Conservation (phyloP, 2,888 invertebrate species). For the Xylocampa areola region DNA sequence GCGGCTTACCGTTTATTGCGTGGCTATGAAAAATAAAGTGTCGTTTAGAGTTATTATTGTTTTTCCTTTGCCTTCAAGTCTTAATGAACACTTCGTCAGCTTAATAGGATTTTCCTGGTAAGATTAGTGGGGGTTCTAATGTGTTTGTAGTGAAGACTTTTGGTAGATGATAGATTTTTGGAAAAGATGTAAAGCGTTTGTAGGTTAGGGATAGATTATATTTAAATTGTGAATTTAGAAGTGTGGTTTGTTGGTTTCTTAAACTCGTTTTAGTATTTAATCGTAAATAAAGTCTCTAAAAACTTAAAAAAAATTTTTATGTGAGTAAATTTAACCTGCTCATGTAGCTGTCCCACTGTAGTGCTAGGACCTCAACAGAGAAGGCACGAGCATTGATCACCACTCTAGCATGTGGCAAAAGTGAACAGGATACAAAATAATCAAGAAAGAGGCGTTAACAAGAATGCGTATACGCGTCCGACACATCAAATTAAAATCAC, state of each 20-base stretch:
- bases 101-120: slow-evolving; percentile 26
- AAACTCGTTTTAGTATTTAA: no score
- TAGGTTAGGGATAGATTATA: background rate
- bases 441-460: background rate
- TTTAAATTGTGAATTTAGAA: no score
- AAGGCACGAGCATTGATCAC: no score
- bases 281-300: no score
- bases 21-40: slow-evolving; percentile 68
- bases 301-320: no score
- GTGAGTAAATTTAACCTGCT: no score
- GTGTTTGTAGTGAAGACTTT: background rate
- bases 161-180: background rate
- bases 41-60: slow-evolving; percentile 74
- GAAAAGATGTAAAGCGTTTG: background rate
- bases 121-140: slow-evolving; percentile 3
- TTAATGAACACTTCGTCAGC: slow-evolving; percentile 51
- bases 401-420: no score
- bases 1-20: slow-evolving; percentile 67
- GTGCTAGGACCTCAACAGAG: no score
- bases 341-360: no score
- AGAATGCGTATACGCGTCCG: background rate
- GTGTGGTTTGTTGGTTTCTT: no score
- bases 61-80: slow-evolving; percentile 61
- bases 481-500: background rate
- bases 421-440: no score